phyloP scores from a whole-genome alignment of 2,888 invertebrate genomes.

The Panorpa germanica region DNA sequence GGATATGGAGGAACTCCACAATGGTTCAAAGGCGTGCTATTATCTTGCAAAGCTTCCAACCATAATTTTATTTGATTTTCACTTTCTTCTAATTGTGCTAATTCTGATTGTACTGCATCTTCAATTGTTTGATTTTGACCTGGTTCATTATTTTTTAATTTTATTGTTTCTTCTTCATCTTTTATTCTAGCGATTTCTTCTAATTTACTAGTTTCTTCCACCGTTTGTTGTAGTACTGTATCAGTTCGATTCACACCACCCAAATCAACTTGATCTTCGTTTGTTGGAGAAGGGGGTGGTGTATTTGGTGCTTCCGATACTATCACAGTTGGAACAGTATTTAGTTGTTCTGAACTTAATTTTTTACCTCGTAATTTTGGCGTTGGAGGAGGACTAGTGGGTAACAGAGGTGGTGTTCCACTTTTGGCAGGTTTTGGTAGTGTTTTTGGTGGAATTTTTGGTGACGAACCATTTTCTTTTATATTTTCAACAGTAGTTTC shows the following conservation, averaged over 20 bases:
- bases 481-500: neutral
- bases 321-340: too few relatives aligned
- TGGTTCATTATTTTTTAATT: slow-evolving; percentile 11
- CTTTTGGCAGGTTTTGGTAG: too few relatives aligned
- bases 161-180: slow-evolving; percentile 10
- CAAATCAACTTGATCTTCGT: too few relatives aligned
- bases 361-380: too few relatives aligned
- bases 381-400: too few relatives aligned
- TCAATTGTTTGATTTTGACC: slow-evolving; percentile 2
- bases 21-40: too few relatives aligned
- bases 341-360: too few relatives aligned
- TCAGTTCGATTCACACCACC: too few relatives aligned
- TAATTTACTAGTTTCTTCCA: slow-evolving; percentile 21
- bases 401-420: too few relatives aligned
- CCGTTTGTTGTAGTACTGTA: slow-evolving; percentile 13
- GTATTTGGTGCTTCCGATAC: too few relatives aligned
- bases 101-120: slow-evolving; percentile 1
- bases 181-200: slow-evolving; percentile 13
- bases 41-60: slow-evolving; percentile 5
- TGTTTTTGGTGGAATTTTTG: slow-evolving; percentile 3
- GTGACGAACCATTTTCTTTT: neutral
- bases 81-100: slow-evolving; percentile 1
- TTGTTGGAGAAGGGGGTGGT: too few relatives aligned
- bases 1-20: too few relatives aligned
- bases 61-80: slow-evolving; percentile 3